Base-by-base conservation (phyloP, 2,797 vertebrate species). In the Poliocrania exsul region DNA sequence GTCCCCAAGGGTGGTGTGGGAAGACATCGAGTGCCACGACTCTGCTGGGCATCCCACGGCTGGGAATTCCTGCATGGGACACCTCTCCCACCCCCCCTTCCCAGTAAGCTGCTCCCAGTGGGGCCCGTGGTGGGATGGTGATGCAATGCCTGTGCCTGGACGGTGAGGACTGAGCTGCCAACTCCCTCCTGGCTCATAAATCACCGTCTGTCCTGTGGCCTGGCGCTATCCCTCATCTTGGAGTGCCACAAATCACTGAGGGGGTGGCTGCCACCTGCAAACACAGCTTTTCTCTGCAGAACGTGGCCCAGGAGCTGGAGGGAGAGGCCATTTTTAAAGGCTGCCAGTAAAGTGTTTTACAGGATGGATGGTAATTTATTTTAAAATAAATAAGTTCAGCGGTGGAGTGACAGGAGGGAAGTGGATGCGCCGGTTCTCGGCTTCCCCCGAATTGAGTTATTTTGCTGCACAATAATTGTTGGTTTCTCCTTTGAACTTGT, bases 321-420 rank as follows among this genome's bases (percentile, higher is more conserved):
- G 74, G 86, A 94, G 81, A 95, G 67, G 65, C 66, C 47, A 29
- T 72, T 96, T 91, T 92, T 92, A 95, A 95, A 94, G 88, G 86
- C 84, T 88, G 86, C 86, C 89, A 94, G 84, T 88, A 82, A 95
- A 94, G 81, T 85, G 71, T 93, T 94, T 95, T 94, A 93, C 75
- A 66, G 85, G 81, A 57, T 0, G n/a, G 56, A 10, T 13, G 0
- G 75, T 88, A 77, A 94, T 94, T 92, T 96, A 91, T 95, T 87
- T 92, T 49, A 80, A 81, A 89, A 77, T 72, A 81, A 84, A 58
- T 65, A 81, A 91, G 79, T 71, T 37, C 47, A 25, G 53, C 4
- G 1, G 28, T 71, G 38, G 62, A 81, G 81, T 56, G 89, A 67
- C 82, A 71, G 75, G 64, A 69, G 67, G 66, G 80, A 90, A 95